Evolutionary conservation across 2,888 invertebrate genomes (phyloP).

Genomic region (Tholera decimalis): DNA sequence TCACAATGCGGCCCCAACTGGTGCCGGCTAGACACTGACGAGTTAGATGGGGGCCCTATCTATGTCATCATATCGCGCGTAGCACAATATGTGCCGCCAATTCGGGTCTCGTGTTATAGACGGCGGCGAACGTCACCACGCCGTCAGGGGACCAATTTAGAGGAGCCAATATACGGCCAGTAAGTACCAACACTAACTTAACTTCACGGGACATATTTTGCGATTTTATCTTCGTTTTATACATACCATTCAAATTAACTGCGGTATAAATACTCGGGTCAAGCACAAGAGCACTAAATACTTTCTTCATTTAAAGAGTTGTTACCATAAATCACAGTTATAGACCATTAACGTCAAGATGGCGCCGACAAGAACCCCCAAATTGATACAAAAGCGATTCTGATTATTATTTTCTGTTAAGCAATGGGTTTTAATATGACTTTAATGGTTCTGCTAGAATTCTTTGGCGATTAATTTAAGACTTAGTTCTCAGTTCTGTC

Average conservation of each 20-base stretch:
- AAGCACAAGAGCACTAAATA: constrained; percentile 34
- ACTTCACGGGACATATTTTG: constrained; percentile 27
- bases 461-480: constrained; percentile 24
- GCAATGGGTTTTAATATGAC: constrained; percentile 39
- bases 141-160: no score
- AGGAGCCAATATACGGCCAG: no score
- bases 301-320: constrained; percentile 49
- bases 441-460: constrained; percentile 28
- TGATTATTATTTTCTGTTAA: constrained; percentile 44
- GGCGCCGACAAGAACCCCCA: constrained; percentile 34
- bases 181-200: constrained; percentile 4
- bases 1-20: no score
- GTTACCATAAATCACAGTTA: constrained; percentile 56
- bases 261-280: constrained; percentile 41
- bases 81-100: no score
- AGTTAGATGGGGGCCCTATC: no score
- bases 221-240: constrained; percentile 30
- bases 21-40: no score
- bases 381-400: constrained; percentile 60
- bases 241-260: constrained; percentile 38
- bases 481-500: background rate
- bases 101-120: no score
- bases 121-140: no score
- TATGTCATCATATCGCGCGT: no score
- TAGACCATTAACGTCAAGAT: constrained; percentile 57